Evolutionary conservation across 2,113 vertebrate species (phyloP).

Genomic region (Vulpes vulpes): DNA sequence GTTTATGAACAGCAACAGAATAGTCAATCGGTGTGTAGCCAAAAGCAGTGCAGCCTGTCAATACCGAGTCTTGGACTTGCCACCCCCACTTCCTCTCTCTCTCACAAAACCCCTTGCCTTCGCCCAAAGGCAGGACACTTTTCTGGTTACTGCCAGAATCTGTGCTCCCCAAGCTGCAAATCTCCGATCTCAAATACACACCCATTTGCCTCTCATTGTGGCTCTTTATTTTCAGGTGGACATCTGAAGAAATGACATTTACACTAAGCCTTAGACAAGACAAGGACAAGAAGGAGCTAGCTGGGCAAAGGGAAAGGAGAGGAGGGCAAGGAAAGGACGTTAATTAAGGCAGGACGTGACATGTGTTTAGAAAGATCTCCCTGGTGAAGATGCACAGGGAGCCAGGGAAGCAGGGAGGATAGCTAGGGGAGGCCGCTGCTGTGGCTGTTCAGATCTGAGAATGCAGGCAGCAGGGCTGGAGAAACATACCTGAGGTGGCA

Average conservation of each 20-base stretch:
- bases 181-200: not conserved
- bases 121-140: not conserved
- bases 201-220: not conserved
- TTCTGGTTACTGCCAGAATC: not conserved
- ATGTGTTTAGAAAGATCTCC: not conserved
- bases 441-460: not conserved
- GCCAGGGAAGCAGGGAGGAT: rapidly evolving
- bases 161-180: not conserved
- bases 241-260: not conserved
- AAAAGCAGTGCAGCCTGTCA: not conserved
- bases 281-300: too few relatives aligned
- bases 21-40: not conserved
- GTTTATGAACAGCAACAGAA: not conserved
- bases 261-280: not conserved
- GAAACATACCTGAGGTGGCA: not conserved
- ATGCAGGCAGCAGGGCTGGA: rapidly evolving
- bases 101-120: not conserved
- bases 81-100: not conserved
- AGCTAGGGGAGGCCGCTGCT: rapidly evolving
- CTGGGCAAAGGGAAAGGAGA: not conserved
- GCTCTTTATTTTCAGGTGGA: not conserved
- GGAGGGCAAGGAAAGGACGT: not conserved
- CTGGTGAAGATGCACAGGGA: not conserved
- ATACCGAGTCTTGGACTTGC: not conserved
- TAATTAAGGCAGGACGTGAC: not conserved